Evolutionary conservation across 2,888 invertebrate genomes (phyloP), one percentile per base, ranked within the genome.

Genomic region (Xestia xanthographa): DNA sequence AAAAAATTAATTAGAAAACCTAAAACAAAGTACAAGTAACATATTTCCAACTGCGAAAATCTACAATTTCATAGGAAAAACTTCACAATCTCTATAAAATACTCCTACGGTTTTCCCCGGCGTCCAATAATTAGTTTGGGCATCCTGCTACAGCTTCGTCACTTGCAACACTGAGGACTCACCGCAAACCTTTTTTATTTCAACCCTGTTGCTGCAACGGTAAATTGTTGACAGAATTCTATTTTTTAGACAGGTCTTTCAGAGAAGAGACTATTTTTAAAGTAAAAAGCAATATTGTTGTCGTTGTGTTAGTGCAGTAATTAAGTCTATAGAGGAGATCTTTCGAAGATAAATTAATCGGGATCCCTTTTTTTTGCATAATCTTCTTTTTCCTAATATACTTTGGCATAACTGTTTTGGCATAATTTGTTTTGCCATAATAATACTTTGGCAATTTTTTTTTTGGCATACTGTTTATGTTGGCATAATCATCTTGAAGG

Each of bases 81-180:
- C 6, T 45, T 11, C 9, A 41, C n/a, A 22, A 17, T 41, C 48
- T 68, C 22, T 22, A 68, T 68, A 67, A 84, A 79, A 77, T 58
- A 69, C 50, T 48, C 71, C 38, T 22, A 43, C 62, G 56, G 48
- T 69, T 74, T 70, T 73, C 66, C 45, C 75, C 34, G 66, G 77
- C 79, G 48, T 75, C 68, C 84, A 86, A 86, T 88, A 88, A 87
- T 88, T 88, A 88, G 89, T 88, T 88, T 81, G 72, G 78, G 68
- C 69, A 78, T 60, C 70, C 76, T 63, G 81, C 77, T 71, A 72
- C 68, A 67, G 70, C 79, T 81, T 83, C 79, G 71, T 85, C 86
- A 83, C 83, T 82, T 50, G 72, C 82, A 78, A 81, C 77, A 77
- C 74, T 72, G 77, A 72, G 63, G 45, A 58, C 26, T 17, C 69